Evolutionary conservation across 92 coral and sea anemone genomes (phyloP), one percentile per base, ranked within the genome.

Genomic region (Epizoanthus scotinus): DNA sequence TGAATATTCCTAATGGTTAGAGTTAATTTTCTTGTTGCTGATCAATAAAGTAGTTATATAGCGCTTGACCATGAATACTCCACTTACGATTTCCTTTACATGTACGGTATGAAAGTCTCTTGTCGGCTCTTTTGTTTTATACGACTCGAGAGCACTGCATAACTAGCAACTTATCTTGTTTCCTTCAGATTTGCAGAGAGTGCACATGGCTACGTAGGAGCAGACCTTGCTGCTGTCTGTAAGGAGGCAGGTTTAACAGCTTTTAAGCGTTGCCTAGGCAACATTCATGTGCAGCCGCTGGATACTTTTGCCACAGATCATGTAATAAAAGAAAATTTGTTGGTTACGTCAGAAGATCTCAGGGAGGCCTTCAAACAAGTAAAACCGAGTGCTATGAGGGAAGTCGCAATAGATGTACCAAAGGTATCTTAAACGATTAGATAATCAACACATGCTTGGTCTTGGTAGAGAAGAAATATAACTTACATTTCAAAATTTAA

Each of bases 191-290:
- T 96, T 40, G 96, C 98, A 22, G 99, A 96, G 28, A 89, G 84
- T 53, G 97, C 99, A n/a, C 98, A 96, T 85, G 99, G 99, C 38
- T 96, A 91, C 73, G 99, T 96, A 17, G 99, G 99, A 38, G 99
- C 99, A 25, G 99, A 96, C 78, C 91, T 96, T 14, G 85, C 97
- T 66, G 99, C 98, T 1, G 99, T 92, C 72, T 92, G 97, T 31
- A 96, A 96, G 63, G 99, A 96, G 78, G 99, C 99, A 34, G 94
- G 95, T 25, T 85, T 96, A 56, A 47, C 78, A 77, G 90, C 98
- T 36, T 91, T 96, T 44, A 93, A 89, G 67, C 95, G 97, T 52
- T 89, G 93, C 73, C 78, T 91, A 49, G 79, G 59, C 60, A 90
- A 74, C 52, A 77, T 69, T 5, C 21, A 71, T 12, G 68, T 5